Evolutionary conservation across 2,797 vertebrate species (phyloP).

Genomic region (Danio aesculapii): DNA sequence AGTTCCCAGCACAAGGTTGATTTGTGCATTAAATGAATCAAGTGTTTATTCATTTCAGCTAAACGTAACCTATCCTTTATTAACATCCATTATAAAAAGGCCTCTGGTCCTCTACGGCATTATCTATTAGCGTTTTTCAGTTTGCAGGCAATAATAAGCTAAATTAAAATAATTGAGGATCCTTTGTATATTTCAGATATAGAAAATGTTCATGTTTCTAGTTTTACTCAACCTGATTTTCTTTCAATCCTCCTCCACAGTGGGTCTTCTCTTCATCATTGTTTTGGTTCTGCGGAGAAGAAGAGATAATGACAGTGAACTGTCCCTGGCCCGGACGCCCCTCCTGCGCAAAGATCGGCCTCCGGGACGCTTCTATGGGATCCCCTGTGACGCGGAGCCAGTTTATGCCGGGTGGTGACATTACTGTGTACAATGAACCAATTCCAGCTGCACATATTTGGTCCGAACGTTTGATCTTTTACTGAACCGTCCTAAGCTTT

Average conservation of each 20-base stretch:
- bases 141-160: too few relatives aligned
- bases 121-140: too few relatives aligned
- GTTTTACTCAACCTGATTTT: not conserved
- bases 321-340: conserved; percentile 73
- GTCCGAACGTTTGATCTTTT: conserved; percentile 24
- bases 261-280: conserved; percentile 76
- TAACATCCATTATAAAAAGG: too few relatives aligned
- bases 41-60: too few relatives aligned
- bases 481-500: conserved; percentile 4
- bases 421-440: not conserved
- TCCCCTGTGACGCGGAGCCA: conserved; percentile 82
- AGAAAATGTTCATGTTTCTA: too few relatives aligned
- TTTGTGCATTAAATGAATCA: too few relatives aligned
- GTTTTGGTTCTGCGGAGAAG: conserved; percentile 77
- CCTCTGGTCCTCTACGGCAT: too few relatives aligned
- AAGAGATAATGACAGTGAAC: conserved; percentile 71
- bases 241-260: conserved; percentile 62
- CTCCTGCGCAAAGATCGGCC: conserved; percentile 75
- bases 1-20: too few relatives aligned
- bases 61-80: too few relatives aligned
- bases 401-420: conserved; percentile 90
- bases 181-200: too few relatives aligned
- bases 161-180: too few relatives aligned
- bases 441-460: conserved; percentile 15
- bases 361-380: conserved; percentile 75